Percentiles rank a stretch among this genome's conserved stretches.
Conservation (phyloP, 1,140 invertebrate species). For the Philopotamus ludificatus region DNA sequence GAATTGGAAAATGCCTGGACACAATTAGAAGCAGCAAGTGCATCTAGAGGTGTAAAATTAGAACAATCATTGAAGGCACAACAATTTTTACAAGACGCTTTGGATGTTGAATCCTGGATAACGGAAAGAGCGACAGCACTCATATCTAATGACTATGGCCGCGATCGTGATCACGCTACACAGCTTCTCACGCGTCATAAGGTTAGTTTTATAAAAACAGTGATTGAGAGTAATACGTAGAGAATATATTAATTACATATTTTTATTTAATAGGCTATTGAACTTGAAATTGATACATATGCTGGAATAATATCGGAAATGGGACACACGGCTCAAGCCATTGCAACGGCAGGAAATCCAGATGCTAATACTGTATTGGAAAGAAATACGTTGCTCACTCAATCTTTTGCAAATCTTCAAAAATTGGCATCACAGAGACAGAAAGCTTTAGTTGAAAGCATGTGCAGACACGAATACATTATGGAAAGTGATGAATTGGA, state of each 20-base stretch:
- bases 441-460: slow-evolving; percentile 84
- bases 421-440: slow-evolving; percentile 77
- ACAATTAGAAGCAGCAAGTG: slow-evolving; percentile 67
- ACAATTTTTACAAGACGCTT: slow-evolving; percentile 86
- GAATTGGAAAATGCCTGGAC: slow-evolving; percentile 68
- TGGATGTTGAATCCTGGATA: slow-evolving; percentile 92
- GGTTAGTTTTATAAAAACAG: slow-evolving; percentile 53
- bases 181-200: slow-evolving; percentile 92
- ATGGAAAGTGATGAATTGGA: slow-evolving; percentile 88
- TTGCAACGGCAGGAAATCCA: slow-evolving; percentile 75
- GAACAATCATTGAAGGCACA: slow-evolving; percentile 86
- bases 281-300: slow-evolving; percentile 92
- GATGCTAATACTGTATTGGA: slow-evolving; percentile 77
- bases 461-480: slow-evolving; percentile 89
- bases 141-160: slow-evolving; percentile 78
- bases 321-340: slow-evolving; percentile 78
- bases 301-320: slow-evolving; percentile 89
- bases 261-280: slow-evolving; percentile 65
- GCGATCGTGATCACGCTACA: slow-evolving; percentile 85
- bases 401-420: slow-evolving; percentile 79
- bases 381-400: slow-evolving; percentile 74
- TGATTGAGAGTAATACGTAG: slow-evolving; percentile 19
- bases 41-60: slow-evolving; percentile 71
- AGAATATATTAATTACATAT: neutral
- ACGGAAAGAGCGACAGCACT: slow-evolving; percentile 82